Evolutionary conservation across 2,888 invertebrate genomes (phyloP), one percentile per base, ranked within the genome.

Genomic region (Scaptodrosophila latifasciaeformis): DNA sequence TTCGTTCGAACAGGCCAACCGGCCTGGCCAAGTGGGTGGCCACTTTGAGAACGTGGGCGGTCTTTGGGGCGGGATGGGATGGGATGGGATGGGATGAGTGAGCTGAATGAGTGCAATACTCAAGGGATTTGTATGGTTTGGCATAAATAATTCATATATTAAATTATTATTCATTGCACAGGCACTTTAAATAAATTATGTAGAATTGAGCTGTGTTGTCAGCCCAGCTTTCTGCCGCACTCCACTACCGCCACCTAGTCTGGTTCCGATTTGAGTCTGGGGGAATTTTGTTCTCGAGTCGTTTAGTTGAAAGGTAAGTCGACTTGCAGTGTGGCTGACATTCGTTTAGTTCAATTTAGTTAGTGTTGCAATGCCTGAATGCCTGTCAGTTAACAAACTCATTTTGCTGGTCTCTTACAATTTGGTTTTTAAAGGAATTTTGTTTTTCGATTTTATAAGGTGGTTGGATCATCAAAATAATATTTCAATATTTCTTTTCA

Each of bases 141-240:
- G 24, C 24, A 24, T 24, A 24, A 24, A 24, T 24, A 40, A 40
- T 40, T 19, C 52, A 45, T 63, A 62, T 52, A 59, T 50, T 48
- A 52, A 57, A 71, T 71, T 72, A 70, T 70, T 72, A 72, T 72
- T 74, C 70, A 72, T 75, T 63, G 75, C 70, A 37, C 49, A 17
- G 24, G 56, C 43, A 58, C 54, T 34, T 54, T 50, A 55, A 46
- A 59, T 67, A 56, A 59, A 68, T 72, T 55, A 61, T 63, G 50
- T 46, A 49, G 39, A 7, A 12, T n/a, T 31, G 31, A 31, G 31
- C 31, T n/a, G 24, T 24, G 24, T n/a, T n/a, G n/a, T n/a, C n/a
- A n/a, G n/a, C n/a, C n/a, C n/a, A n/a, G n/a, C n/a, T n/a, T n/a
- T n/a, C n/a, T n/a, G n/a, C n/a, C n/a, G n/a, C n/a, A n/a, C n/a